Evolutionary conservation across 2,888 invertebrate genomes (phyloP).

Genomic region (Atethmia centrago): DNA sequence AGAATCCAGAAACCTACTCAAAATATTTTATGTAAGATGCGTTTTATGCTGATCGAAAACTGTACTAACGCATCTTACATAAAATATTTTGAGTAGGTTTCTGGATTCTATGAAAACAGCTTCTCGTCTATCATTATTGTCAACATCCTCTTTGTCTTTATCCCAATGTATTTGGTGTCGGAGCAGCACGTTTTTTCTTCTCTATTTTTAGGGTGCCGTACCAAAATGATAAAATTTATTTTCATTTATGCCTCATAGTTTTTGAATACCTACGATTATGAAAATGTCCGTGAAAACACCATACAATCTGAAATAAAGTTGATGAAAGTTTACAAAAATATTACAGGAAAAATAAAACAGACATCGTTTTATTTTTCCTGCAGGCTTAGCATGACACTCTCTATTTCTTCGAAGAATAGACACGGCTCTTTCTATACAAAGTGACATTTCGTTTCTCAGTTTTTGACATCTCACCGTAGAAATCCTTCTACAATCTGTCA

Average conservation of each 20-base stretch:
- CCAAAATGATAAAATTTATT: background rate
- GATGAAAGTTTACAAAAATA: background rate
- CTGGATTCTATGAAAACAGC: background rate
- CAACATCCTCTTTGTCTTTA: too few species aligned
- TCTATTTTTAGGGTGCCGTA: background rate
- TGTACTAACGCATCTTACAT: background rate
- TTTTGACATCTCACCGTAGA: too few species aligned
- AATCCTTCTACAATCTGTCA: too few species aligned
- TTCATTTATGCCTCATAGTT: background rate
- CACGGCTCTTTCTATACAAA: too few species aligned
- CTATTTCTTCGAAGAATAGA: too few species aligned
- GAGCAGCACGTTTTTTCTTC: background rate
- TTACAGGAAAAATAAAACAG: background rate
- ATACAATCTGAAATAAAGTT: background rate
- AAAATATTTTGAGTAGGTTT: background rate
- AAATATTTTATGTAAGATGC: background rate
- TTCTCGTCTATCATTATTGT: background rate
- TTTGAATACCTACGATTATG: background rate
- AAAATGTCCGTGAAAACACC: background rate
- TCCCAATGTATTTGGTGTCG: too few species aligned
- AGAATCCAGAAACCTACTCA: background rate
- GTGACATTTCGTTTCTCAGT: too few species aligned
- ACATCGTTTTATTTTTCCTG: too few species aligned
- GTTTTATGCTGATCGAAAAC: conserved; percentile 17
- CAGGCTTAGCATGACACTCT: too few species aligned